Percentiles rank a stretch among this genome's conserved stretches.
These are phyloP conservation scores for Oscheius sp. DNA, from an alignment of 2,888 invertebrate species.

Conservation along the genomic window DNA sequence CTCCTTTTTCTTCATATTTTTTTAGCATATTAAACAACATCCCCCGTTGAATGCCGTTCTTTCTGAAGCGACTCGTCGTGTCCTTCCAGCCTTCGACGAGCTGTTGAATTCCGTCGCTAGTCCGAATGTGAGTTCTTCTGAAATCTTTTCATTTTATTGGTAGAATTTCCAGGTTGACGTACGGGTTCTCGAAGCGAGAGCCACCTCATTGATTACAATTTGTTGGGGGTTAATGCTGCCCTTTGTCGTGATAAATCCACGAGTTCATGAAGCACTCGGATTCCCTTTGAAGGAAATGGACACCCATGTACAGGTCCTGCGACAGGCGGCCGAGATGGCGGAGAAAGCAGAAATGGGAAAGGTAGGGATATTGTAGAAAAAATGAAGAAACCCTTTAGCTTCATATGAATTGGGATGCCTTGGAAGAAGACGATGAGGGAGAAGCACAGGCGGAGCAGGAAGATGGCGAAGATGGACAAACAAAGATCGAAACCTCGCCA, in stretches of 20 bases:
- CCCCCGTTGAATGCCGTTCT: constrained; percentile 57
- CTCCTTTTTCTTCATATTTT: neutral
- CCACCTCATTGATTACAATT: constrained; percentile 58
- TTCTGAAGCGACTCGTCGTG: constrained; percentile 59
- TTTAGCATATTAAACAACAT: constrained; percentile 22
- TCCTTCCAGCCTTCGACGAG: constrained; percentile 64
- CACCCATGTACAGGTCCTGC: constrained; percentile 44
- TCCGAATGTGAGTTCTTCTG: constrained; percentile 37
- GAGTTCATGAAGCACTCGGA: constrained; percentile 40
- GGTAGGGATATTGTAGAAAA: neutral
- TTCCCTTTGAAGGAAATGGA: constrained; percentile 48
- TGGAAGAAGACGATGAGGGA: constrained; percentile 29
- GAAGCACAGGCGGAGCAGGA: constrained; percentile 14
- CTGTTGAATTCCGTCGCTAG: constrained; percentile 56
- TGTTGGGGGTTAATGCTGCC: constrained; percentile 62
- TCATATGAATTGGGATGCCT: constrained; percentile 26
- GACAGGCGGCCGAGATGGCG: constrained; percentile 45
- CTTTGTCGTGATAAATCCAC: constrained; percentile 53
- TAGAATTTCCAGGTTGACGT: constrained; percentile 42
- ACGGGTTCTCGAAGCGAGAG: constrained; percentile 64
- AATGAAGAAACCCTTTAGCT: neutral
- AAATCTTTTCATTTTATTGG: neutral
- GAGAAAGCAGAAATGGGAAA: constrained; percentile 39
- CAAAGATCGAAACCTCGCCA: constrained; percentile 21
- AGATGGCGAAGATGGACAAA: neutral